Conservation (phyloP, 2,888 invertebrate species). For the Lamproptera curius region DNA sequence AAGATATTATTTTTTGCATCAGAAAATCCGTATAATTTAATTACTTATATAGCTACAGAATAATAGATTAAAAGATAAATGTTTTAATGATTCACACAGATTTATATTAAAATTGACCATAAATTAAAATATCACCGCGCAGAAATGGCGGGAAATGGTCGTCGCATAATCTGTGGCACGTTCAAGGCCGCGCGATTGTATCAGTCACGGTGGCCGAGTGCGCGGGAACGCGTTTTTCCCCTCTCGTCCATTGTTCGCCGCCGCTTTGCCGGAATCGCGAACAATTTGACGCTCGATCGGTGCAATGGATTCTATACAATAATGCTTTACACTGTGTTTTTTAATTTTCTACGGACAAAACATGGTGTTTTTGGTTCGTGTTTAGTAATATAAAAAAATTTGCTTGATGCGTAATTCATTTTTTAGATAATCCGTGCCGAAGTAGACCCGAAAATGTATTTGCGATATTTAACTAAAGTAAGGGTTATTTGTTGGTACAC, state of each 20-base stretch:
- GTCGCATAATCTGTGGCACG: conserved; percentile 8
- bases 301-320: not conserved
- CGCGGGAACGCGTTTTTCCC: no score
- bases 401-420: no score
- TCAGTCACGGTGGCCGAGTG: conserved; percentile 11
- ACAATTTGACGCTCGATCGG: conserved; percentile 3
- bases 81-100: not conserved
- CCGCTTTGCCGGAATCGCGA: conserved; percentile 9
- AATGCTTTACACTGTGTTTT: not conserved
- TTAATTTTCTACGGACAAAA: no score
- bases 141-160: conserved; percentile 6
- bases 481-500: no score
- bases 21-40: not conserved
- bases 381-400: no score
- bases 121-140: not conserved
- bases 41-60: not conserved
- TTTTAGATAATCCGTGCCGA: no score
- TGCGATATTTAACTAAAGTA: no score
- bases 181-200: conserved; percentile 16
- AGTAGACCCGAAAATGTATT: no score
- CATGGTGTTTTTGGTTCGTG: no score
- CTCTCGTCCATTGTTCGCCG: conserved; percentile 4
- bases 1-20: not conserved
- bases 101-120: not conserved
- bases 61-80: not conserved